Evolutionary conservation across 2,888 invertebrate genomes (phyloP).

Genomic region (Bursaphelenchus okinawaensis): DNA sequence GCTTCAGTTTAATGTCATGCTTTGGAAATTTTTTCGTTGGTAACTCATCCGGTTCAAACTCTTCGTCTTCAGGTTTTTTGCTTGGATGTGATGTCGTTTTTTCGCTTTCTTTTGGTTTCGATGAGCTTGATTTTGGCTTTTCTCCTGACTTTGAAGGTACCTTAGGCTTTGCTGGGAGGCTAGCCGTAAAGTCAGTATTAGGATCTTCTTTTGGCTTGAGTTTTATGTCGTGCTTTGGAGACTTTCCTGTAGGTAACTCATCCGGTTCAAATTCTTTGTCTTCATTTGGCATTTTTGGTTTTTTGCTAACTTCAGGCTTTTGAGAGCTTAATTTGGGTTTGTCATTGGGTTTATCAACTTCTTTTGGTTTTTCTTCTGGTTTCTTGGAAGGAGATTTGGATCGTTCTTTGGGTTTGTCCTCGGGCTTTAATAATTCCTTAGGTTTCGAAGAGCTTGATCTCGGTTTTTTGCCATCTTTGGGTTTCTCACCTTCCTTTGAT

Average conservation of each 20-base stretch:
- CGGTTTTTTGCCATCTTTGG: not conserved
- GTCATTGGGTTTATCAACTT: too few species aligned
- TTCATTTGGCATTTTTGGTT: too few species aligned
- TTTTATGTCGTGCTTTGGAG: conserved; percentile 12
- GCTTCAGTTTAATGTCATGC: conserved; percentile 10
- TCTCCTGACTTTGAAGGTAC: not conserved
- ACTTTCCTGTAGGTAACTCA: not conserved
- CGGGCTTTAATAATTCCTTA: not conserved
- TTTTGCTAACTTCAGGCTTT: too few species aligned
- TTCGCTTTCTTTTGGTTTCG: not conserved
- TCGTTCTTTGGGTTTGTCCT: not conserved
- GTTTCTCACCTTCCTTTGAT: not conserved
- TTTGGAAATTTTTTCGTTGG: conserved; percentile 16
- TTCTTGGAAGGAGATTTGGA: conserved; percentile 9
- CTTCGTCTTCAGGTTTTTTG: conserved; percentile 18
- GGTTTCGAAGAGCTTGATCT: not conserved
- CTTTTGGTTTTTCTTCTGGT: conserved; percentile 16
- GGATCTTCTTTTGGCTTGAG: conserved; percentile 18
- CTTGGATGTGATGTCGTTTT: conserved; percentile 4
- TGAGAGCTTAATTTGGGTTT: too few species aligned
- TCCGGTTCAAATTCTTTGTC: conserved; percentile 20
- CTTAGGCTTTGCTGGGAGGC: not conserved
- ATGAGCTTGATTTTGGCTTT: not conserved
- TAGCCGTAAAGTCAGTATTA: not conserved
- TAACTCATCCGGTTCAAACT: conserved; percentile 6